Conservation (phyloP, 2,888 invertebrate genomes). For the Tupiocoris notatus region DNA sequence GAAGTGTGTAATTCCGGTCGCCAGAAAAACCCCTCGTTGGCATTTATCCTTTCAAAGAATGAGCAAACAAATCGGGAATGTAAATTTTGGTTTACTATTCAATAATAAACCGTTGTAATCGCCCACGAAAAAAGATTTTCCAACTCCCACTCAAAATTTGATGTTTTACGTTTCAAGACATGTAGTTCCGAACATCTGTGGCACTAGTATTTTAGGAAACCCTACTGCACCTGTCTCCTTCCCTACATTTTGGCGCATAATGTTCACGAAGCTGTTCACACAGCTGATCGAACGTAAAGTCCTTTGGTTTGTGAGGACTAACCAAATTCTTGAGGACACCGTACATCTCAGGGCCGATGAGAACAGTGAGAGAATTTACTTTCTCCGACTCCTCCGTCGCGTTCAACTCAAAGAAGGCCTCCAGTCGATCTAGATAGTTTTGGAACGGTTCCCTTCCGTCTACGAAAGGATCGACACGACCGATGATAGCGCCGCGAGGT, state of each 20-base stretch:
- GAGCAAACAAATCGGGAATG: too few species aligned
- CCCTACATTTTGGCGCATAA: slow-evolving; percentile 25
- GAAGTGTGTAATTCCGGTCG: too few species aligned
- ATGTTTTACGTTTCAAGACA: too few species aligned
- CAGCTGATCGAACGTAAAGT: slow-evolving; percentile 18
- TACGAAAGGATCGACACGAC: slow-evolving; percentile 11
- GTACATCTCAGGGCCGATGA: slow-evolving; percentile 40
- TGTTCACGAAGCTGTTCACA: slow-evolving; percentile 5
- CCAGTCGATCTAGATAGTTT: slow-evolving; percentile 11
- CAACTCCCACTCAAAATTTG: too few species aligned
- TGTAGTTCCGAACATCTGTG: too few species aligned
- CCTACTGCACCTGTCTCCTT: too few species aligned
- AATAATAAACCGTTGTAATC: too few species aligned
- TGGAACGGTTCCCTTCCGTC: background rate
- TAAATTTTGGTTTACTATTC: too few species aligned
- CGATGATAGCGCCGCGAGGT: slow-evolving; percentile 10
- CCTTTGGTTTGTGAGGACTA: slow-evolving; percentile 27
- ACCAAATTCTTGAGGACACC: slow-evolving; percentile 40
- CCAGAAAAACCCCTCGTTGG: too few species aligned
- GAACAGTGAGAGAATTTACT: slow-evolving; percentile 31
- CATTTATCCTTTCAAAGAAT: too few species aligned
- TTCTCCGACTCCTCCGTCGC: slow-evolving; percentile 19
- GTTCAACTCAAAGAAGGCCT: slow-evolving; percentile 33
- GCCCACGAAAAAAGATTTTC: too few species aligned
- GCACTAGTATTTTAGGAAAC: too few species aligned